Evolutionary conservation across 2,888 invertebrate genomes (phyloP).

Genomic region (Rhagonycha fulva): DNA sequence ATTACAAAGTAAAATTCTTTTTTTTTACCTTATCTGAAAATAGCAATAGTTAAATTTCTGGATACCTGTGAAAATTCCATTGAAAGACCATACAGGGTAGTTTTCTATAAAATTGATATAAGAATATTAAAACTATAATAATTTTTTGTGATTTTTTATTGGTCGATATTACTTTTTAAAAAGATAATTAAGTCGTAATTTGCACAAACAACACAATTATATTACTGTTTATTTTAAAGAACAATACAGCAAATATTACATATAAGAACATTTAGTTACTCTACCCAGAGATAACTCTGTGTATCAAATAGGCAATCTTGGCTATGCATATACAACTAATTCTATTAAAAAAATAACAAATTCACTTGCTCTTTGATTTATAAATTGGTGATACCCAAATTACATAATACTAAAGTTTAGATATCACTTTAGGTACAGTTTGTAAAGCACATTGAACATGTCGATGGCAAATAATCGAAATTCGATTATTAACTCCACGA

Average conservation of each 20-base stretch:
- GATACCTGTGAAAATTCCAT: too few species aligned
- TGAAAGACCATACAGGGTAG: too few species aligned
- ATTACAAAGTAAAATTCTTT: too few species aligned
- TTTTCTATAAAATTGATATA: too few species aligned
- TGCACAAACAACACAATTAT: neutral
- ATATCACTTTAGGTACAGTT: slow-evolving; percentile 6
- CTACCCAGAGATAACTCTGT: neutral
- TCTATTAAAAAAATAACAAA: slow-evolving; percentile 20
- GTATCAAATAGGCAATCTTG: slow-evolving; percentile 15
- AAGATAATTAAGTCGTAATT: neutral
- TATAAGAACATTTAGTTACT: neutral
- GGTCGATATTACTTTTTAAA: neutral
- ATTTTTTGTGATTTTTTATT: neutral
- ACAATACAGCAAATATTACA: neutral
- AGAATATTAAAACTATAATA: too few species aligned
- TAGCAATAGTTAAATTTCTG: too few species aligned
- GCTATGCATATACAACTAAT: slow-evolving; percentile 18
- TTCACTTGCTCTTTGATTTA: neutral
- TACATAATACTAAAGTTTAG: neutral
- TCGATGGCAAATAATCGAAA: slow-evolving; percentile 1
- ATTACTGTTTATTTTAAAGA: neutral
- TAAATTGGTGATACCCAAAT: neutral
- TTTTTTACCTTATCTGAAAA: too few species aligned
- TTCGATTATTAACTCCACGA: neutral
- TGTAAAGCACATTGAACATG: slow-evolving; percentile 13